Percentiles rank a stretch among this genome's conserved stretches.
Conservation (phyloP, 2,797 vertebrate species). For the Oreortyx pictus region DNA sequence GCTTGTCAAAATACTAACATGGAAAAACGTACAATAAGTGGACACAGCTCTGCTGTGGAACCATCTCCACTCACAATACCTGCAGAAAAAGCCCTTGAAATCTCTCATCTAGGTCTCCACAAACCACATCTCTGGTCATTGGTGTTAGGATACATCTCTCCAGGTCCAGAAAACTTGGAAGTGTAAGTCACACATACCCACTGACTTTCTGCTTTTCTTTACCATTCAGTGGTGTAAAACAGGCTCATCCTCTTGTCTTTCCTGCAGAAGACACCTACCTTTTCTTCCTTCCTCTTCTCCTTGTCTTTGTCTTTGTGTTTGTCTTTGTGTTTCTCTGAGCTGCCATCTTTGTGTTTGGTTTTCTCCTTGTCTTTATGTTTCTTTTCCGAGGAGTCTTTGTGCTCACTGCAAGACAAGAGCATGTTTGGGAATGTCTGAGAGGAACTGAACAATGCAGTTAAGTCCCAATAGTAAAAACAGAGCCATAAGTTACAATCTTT, state of each 20-base stretch:
- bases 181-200: not conserved
- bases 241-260: not conserved
- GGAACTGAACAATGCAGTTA: slow-evolving; percentile 10
- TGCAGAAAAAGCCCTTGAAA: not conserved
- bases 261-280: slow-evolving; percentile 77
- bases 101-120: not conserved
- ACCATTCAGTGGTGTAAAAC: not conserved
- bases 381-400: slow-evolving; percentile 94
- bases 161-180: not conserved
- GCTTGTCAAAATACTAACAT: not conserved
- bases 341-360: slow-evolving; percentile 90
- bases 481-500: not conserved
- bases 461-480: not conserved
- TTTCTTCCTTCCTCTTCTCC: slow-evolving; percentile 92
- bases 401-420: slow-evolving; percentile 84
- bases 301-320: slow-evolving; percentile 86
- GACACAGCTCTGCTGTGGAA: not conserved
- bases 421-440: slow-evolving; percentile 34
- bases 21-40: not conserved
- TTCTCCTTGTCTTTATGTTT: slow-evolving; percentile 94
- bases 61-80: not conserved
- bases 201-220: not conserved
- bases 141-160: not conserved
- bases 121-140: not conserved
- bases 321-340: slow-evolving; percentile 91